Evolutionary conservation across 2,888 invertebrate genomes (phyloP), one percentile per base, ranked within the genome.

Genomic region (Lithophane socia): DNA sequence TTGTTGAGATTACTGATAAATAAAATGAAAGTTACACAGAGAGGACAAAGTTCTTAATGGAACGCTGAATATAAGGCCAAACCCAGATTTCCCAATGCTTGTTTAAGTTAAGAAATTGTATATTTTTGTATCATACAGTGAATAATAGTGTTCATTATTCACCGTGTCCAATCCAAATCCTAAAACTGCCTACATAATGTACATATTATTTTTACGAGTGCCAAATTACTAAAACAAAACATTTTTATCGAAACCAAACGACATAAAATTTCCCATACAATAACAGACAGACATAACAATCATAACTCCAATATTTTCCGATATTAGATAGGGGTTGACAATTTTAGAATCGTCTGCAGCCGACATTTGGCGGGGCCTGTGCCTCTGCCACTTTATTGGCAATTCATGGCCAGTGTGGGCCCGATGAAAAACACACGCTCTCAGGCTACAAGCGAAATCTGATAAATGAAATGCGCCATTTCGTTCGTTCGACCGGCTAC

Each of bases 391-490:
- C 86, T 90, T 92, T 92, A 88, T 88, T 86, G 85, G 77, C 84
- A 80, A 85, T 88, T 88, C 86, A 83, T 86, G 79, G 21, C 16
- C 73, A 74, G 54, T 12, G 47, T n/a, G 70, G 81, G 63, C 49
- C 73, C 80, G 75, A 86, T 80, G 84, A 88, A 91, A 91, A 90
- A 89, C 90, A 81, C 84, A 80, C 87, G 80, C 81, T 82, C 79
- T 79, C 80, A 49, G 78, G 73, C 63, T 86, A 87, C 87, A 82
- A 86, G 85, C 85, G 81, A 89, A 91, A 92, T 91, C 92, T 91
- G 92, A 92, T 92, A 91, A 91, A 87, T 87, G 86, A 81, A 89
- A 90, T 79, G 85, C 67, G 79, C 87, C 85, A 85, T 84, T 79
- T 66, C 69, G 70, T 49, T 78, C 83, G 77, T 77, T 77, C 82